Base-by-base conservation (phyloP, 1,140 invertebrate species). In the Scaptomyza montana region DNA sequence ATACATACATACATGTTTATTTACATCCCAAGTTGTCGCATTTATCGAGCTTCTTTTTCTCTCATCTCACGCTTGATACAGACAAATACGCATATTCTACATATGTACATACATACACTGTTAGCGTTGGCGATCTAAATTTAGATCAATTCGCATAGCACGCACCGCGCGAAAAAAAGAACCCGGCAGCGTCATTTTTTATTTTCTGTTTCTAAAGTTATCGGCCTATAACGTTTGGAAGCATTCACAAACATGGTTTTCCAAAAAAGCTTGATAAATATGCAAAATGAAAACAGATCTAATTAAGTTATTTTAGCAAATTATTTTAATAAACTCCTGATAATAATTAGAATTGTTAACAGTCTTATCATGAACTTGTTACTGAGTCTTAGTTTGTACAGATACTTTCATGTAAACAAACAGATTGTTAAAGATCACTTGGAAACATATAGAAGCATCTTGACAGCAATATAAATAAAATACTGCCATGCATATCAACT, bases 121-220 rank as follows among this genome's bases (percentile, higher is more conserved):
- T 59, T 46, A 59, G 56, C 43, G 25, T 25, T 59, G 56, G 5
- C 43, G 56, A 7, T 56, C 66, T 74, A 74, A 69, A 50, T 69
- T 69, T 72, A 72, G 63, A 39, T n/a, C 30, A 41, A 59, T 54
- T 67, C 30, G 19, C 56, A 36, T 21, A 56, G 45, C 69, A 66
- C 69, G 49, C 55, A 54, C 63, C 13, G 49, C 4, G 7, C 49
- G 33, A 6, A 36, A 39, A 72, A 57, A 54, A 54, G 3, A 21
- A 25, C 2, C 39, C 62, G 30, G n/a, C 69, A 46, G 65, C 69
- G 55, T 59, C 69, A 60, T 72, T 53, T 66, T 10, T 9, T 51
- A 39, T 46, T 21, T 71, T 51, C 45, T 66, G 36, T 28, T 16
- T 59, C 36, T 59, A 46, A 21, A 13, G 36, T 66, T 28, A 39